Conservation (phyloP, 2,113 vertebrate species). For the Salminus brasiliensis region DNA sequence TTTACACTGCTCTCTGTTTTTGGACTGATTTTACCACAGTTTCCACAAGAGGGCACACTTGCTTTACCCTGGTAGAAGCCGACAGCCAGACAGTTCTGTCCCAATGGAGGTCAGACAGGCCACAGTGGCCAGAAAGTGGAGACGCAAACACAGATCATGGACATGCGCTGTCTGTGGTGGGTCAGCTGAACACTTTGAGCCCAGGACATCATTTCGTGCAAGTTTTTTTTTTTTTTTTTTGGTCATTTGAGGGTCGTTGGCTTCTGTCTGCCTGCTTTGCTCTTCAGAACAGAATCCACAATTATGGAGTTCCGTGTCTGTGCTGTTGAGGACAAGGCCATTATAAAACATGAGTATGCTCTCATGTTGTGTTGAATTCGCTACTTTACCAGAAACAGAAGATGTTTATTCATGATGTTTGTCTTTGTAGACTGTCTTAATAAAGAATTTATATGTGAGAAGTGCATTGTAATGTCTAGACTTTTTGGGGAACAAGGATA, state of each 20-base stretch:
- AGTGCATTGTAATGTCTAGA: not conserved
- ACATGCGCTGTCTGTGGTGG: not conserved
- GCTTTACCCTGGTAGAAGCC: slow-evolving; percentile 30
- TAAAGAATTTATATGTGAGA: not conserved
- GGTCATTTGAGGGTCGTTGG: not conserved
- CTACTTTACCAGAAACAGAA: not conserved
- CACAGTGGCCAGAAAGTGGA: not conserved
- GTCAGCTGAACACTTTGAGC: not conserved
- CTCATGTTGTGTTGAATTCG: not conserved
- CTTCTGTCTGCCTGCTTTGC: not conserved
- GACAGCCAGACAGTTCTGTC: not conserved
- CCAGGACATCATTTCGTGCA: not conserved
- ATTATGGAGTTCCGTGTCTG: not conserved
- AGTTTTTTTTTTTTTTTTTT: not conserved
- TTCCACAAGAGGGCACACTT: slow-evolving; percentile 69
- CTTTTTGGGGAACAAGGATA: not conserved
- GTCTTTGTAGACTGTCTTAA: not conserved
- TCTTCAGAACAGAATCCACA: not conserved
- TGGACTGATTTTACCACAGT: not conserved
- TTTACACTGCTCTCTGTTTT: not conserved
- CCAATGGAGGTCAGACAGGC: not conserved
- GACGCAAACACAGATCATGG: slow-evolving; percentile 10
- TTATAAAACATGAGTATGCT: not conserved
- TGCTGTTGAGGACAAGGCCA: not conserved
- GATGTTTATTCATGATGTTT: not conserved